Evolutionary conservation across 2,888 invertebrate species (phyloP), one percentile per base, ranked within the genome.

Genomic region (Osmoderma eremita): DNA sequence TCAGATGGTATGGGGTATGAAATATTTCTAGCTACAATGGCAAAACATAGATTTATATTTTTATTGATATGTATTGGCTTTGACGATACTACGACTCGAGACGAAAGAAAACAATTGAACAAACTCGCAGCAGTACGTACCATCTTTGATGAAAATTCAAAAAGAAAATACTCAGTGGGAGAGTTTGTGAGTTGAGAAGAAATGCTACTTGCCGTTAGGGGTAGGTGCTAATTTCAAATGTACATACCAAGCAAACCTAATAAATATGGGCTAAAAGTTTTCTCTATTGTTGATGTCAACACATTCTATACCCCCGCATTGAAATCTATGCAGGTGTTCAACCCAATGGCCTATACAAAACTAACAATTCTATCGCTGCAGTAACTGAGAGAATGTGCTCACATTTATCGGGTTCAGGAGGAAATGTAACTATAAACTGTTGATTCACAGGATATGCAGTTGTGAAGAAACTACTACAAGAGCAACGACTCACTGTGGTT

Each of bases 41-140:
- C n/a, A n/a, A n/a, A 45, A 45, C 45, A 8, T 45, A 69, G n/a
- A n/a, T n/a, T n/a, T n/a, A n/a, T n/a, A n/a, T n/a, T n/a, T n/a
- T n/a, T n/a, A n/a, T n/a, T n/a, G n/a, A n/a, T n/a, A n/a, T n/a
- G n/a, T 45, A 17, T 45, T 0, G 15, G 45, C 17, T 45, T 12
- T 45, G 45, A 45, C 17, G 45, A 45, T 13, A 45, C 0, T 45
- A 45, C 17, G n/a, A 45, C 13, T 45, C 45, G 45, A 45, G 15
- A 45, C 2, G 0, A 45, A 45, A 45, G 17, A 45, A 13, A 45
- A 24, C 8, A 13, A n/a, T 51, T 56, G 49, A 66, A 71, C 45
- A 70, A 67, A 62, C n/a, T n/a, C n/a, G n/a, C n/a, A n/a, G n/a
- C n/a, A n/a, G n/a, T n/a, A n/a, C n/a, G n/a, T n/a, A n/a, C n/a